Evolutionary conservation across 2,797 vertebrate genomes (phyloP).

Genomic region (Notamacropus eugenii): DNA sequence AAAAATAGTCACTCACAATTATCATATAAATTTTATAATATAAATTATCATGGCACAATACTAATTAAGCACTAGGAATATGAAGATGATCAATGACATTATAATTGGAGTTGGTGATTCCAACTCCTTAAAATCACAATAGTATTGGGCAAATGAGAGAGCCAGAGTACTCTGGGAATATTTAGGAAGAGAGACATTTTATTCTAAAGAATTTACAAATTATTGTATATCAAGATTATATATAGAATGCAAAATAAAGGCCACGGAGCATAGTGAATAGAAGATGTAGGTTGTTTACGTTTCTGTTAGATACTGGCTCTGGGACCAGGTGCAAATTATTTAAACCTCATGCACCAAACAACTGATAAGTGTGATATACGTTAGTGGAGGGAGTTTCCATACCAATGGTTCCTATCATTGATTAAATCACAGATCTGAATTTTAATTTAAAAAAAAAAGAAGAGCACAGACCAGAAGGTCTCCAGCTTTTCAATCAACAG

Average conservation of each 20-base stretch:
- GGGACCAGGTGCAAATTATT: background rate
- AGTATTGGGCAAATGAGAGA: background rate
- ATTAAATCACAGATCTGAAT: background rate
- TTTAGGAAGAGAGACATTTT: background rate
- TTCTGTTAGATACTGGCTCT: background rate
- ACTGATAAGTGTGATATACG: background rate
- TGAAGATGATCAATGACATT: background rate
- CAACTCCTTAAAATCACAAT: no score
- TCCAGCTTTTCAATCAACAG: background rate
- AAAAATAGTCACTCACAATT: background rate
- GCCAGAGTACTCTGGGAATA: background rate
- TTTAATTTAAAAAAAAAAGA: background rate
- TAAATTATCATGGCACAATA: background rate
- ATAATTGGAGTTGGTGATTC: background rate
- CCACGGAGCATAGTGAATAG: background rate
- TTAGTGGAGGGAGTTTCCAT: background rate
- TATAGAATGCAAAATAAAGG: background rate
- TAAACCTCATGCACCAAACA: background rate
- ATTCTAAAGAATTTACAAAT: background rate
- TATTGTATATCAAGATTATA: background rate
- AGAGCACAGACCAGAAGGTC: background rate
- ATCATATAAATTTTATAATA: no score
- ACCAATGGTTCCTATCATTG: background rate
- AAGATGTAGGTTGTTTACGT: background rate
- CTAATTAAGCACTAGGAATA: background rate